phyloP scores from a whole-genome alignment of 2,888 invertebrate genomes.

The Xanthia togata region DNA sequence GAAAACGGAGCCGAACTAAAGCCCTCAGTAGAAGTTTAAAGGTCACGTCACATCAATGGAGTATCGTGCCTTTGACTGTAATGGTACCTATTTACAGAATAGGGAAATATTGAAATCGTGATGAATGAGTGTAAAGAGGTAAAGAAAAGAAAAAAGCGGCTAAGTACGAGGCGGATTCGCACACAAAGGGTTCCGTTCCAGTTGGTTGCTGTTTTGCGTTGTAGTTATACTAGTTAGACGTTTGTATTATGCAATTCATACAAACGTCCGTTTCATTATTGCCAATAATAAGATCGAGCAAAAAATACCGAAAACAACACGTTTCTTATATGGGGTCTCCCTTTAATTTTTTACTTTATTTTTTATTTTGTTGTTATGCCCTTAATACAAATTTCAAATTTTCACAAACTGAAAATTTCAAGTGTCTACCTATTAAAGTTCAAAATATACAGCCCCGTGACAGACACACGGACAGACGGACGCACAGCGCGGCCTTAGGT shows the following conservation, averaged over 20 bases:
- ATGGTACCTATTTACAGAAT: constrained; percentile 12
- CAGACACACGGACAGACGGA: too few relatives aligned
- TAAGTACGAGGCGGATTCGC: too few relatives aligned
- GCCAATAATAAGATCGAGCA: background rate
- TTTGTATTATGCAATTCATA: background rate
- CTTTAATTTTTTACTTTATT: too few relatives aligned
- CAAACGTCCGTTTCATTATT: background rate
- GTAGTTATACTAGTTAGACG: background rate
- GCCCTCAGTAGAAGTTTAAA: constrained; percentile 21
- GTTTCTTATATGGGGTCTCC: too few relatives aligned
- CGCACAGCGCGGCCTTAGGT: too few relatives aligned
- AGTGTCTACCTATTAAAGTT: background rate
- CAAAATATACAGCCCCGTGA: background rate
- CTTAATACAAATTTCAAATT: background rate
- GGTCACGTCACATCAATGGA: constrained; percentile 36
- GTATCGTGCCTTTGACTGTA: constrained; percentile 35
- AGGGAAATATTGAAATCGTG: constrained; percentile 13
- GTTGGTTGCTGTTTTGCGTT: background rate
- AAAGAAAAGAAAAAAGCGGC: background rate
- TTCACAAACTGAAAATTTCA: background rate
- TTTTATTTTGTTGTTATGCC: background rate
- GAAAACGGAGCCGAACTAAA: background rate
- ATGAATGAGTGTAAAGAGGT: background rate
- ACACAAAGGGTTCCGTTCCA: too few relatives aligned
- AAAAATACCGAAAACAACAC: background rate